Percentiles rank a stretch among this genome's conserved stretches.
These are phyloP conservation scores for Liparis tanakae DNA, from an alignment of 2,797 vertebrate species.

Conservation along the genomic window DNA sequence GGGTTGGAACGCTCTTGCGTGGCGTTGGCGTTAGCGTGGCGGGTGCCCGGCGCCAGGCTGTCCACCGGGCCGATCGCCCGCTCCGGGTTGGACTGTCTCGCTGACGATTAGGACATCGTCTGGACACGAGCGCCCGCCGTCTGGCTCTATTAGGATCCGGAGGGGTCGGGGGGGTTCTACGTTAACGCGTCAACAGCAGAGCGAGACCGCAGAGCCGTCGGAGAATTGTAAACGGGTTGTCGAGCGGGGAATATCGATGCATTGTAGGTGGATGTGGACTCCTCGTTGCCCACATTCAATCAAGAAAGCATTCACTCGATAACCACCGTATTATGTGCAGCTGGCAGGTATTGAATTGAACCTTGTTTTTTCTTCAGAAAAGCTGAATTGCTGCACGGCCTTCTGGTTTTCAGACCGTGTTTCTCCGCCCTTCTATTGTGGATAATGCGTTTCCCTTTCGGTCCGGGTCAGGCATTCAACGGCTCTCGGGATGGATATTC, in stretches of 20 bases:
- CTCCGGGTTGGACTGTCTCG: slow-evolving; percentile 63
- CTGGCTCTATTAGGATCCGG: slow-evolving; percentile 55
- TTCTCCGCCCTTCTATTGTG: neutral
- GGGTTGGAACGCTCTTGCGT: slow-evolving; percentile 53
- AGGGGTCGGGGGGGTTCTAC: slow-evolving; percentile 45
- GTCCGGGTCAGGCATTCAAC: neutral
- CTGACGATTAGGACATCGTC: slow-evolving; percentile 77
- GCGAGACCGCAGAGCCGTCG: slow-evolving; percentile 32
- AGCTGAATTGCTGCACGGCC: slow-evolving; percentile 9
- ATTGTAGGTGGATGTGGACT: slow-evolving; percentile 43
- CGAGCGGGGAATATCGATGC: slow-evolving; percentile 49
- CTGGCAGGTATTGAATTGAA: slow-evolving; percentile 2
- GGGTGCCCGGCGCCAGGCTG: slow-evolving; percentile 50
- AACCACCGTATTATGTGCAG: slow-evolving; percentile 17
- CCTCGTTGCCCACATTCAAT: slow-evolving; percentile 34
- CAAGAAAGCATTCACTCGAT: slow-evolving; percentile 35
- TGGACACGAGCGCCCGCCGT: slow-evolving; percentile 59
- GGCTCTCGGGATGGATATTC: neutral
- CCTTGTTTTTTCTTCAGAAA: slow-evolving; percentile 14
- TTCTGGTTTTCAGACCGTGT: neutral
- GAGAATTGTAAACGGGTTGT: slow-evolving; percentile 46
- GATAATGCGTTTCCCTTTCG: neutral
- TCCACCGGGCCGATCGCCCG: slow-evolving; percentile 61
- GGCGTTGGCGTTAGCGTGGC: slow-evolving; percentile 28
- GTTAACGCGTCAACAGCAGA: slow-evolving; percentile 43